A percentile compares a stretch with the other conserved stretches of the same genome.
phyloP scores from a whole-genome alignment of 2,888 invertebrate genomes.

The Drosophila histrio region DNA sequence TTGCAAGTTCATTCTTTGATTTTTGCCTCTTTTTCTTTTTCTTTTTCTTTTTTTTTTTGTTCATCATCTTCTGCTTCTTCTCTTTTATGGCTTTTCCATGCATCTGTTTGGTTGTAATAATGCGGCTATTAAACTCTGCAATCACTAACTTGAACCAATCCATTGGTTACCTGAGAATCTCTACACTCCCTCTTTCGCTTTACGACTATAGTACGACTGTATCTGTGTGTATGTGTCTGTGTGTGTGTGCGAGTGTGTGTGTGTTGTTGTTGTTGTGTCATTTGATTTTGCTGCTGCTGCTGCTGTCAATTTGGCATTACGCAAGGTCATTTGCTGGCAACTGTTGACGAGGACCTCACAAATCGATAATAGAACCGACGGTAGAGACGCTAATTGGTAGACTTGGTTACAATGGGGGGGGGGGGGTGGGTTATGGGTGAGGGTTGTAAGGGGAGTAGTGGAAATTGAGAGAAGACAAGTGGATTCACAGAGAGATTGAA shows the following conservation, averaged over 20 bases:
- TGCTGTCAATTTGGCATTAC: conserved; percentile 54
- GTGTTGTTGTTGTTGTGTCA: conserved; percentile 5
- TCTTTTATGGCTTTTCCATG: conserved; percentile 60
- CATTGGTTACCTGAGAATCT: conserved; percentile 71
- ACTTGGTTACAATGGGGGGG: too few species aligned
- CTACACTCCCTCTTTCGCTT: conserved; percentile 9
- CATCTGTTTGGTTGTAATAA: conserved; percentile 76
- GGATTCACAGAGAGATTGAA: too few species aligned
- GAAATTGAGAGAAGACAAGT: too few species aligned
- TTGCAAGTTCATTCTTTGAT: conserved; percentile 3
- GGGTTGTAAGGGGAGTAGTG: too few species aligned
- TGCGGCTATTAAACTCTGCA: conserved; percentile 77
- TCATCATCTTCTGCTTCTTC: background rate
- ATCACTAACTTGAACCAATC: conserved; percentile 76
- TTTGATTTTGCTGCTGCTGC: conserved; percentile 24
- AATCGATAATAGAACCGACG: conserved; percentile 1
- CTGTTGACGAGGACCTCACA: conserved; percentile 24
- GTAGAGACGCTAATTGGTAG: background rate
- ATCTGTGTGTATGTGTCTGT: conserved; percentile 17
- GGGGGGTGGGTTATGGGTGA: too few species aligned
- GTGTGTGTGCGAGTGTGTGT: conserved; percentile 6
- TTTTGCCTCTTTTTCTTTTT: background rate
- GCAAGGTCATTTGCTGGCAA: conserved; percentile 54
- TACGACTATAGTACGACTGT: too few species aligned
- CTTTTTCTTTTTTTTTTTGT: background rate